phyloP scores from a whole-genome alignment of 2,113 vertebrate species.

The Tupaia tana region DNA sequence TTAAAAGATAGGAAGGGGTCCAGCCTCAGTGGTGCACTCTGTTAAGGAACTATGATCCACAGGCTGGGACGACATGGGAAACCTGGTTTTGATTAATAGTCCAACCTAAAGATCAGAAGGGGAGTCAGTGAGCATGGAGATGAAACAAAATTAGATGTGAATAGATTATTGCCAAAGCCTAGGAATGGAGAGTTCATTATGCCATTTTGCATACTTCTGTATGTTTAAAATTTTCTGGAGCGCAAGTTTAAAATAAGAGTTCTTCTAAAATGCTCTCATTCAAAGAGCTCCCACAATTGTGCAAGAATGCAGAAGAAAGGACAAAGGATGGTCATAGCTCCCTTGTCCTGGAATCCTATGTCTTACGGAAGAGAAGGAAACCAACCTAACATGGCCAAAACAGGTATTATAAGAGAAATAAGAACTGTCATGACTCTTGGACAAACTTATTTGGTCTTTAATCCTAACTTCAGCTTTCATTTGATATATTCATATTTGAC shows the following conservation, averaged over 20 bases:
- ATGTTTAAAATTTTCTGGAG: not conserved
- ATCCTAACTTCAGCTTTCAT: not conserved
- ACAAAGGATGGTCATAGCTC: not conserved
- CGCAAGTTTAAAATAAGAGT: not conserved
- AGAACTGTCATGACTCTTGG: not conserved
- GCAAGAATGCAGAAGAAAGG: not conserved
- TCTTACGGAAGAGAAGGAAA: not conserved
- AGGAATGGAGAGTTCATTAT: not conserved
- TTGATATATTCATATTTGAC: not conserved
- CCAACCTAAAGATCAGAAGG: too few species aligned
- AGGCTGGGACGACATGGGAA: too few species aligned
- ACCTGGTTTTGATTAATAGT: too few species aligned
- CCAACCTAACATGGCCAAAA: not conserved
- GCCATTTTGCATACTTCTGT: too few species aligned
- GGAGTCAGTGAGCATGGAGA: not conserved
- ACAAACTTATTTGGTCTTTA: not conserved
- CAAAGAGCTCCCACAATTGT: not conserved
- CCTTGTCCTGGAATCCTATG: accelerated
- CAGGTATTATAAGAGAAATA: not conserved
- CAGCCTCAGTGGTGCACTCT: too few species aligned
- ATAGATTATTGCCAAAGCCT: not conserved
- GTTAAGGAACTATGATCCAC: too few species aligned
- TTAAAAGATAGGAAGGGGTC: too few species aligned
- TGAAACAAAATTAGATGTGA: not conserved
- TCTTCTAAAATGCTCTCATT: not conserved